Evolutionary conservation across 2,113 vertebrate species (phyloP), one percentile per base, ranked within the genome.

Genomic region (Alethe diademata): DNA sequence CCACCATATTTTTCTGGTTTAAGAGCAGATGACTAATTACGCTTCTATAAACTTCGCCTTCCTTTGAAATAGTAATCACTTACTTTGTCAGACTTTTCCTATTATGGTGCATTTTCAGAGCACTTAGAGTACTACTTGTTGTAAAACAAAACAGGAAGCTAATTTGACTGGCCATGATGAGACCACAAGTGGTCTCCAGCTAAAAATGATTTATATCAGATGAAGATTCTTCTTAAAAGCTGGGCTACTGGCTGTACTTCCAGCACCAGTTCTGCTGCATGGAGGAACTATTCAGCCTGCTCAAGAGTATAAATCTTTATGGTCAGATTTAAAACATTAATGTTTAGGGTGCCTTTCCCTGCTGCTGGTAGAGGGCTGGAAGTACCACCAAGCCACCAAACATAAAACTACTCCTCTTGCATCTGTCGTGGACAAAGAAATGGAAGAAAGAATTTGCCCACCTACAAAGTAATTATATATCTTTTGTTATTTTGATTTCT

Each of bases 371-470:
- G 28, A 86, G 29, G n/a, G 14, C 17, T 90, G 75, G 57, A 95
- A 93, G 80, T 25, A 33, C 15, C 9, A 53, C 90, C 93, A 96
- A 96, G 86, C 82, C 88, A 93, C 75, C 43, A 54, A 64, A 31
- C 3, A 8, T 72, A 81, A 81, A 92, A 57, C 64, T 83, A 60
- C 6, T 35, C 25, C 51, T 88, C 87, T 60, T 86, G 74, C 57
- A 86, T 93, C 72, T 5, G 0, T 23, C 12, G 6, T 60, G 90
- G 94, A 94, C 93, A 96, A 78, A 90, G 75, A 88, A 3, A 11
- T 88, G 65, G 96, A 94, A 96, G 90, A 90, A 93, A n/a, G 93
- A 96, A 96, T 95, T 96, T 96, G 95, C 90, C 94, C 92, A 96
- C 93, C 92, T 94, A 93, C 90, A 81, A 80, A 86, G 90, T 42